phyloP scores from a whole-genome alignment of 2,797 vertebrate genomes.

The Protosalanx chinensis region DNA sequence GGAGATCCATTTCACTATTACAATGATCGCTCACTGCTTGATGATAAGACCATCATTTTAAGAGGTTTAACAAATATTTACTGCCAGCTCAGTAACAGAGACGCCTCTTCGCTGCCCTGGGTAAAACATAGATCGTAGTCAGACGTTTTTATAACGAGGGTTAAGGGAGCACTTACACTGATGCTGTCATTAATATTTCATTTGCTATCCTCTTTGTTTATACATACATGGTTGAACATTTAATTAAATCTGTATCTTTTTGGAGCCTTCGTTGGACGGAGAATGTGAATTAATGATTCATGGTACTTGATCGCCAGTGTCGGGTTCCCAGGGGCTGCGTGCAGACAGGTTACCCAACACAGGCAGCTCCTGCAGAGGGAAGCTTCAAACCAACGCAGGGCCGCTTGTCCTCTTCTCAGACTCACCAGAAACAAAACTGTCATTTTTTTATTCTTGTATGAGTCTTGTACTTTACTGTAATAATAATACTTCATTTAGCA shows the following conservation, averaged over 20 bases:
- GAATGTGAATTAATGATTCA: constrained; percentile 30
- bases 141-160: background rate
- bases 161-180: constrained; percentile 12
- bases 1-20: no score
- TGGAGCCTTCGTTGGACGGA: background rate
- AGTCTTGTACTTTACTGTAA: no score
- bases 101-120: no score
- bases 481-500: no score
- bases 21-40: no score
- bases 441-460: no score
- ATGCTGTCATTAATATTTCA: constrained; percentile 1
- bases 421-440: background rate
- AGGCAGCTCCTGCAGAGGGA: constrained; percentile 9
- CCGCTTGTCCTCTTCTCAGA: background rate
- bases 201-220: background rate
- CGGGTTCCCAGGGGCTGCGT: constrained; percentile 19
- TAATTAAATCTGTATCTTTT: constrained; percentile 4
- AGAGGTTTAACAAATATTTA: background rate
- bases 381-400: no score
- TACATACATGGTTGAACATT: constrained; percentile 14
- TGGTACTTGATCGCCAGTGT: background rate
- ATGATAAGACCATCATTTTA: no score
- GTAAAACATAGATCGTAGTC: background rate
- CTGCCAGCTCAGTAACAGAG: background rate
- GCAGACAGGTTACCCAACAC: constrained; percentile 20